Conservation (phyloP, 2,888 invertebrate genomes). For the Eupeodes luniger region DNA sequence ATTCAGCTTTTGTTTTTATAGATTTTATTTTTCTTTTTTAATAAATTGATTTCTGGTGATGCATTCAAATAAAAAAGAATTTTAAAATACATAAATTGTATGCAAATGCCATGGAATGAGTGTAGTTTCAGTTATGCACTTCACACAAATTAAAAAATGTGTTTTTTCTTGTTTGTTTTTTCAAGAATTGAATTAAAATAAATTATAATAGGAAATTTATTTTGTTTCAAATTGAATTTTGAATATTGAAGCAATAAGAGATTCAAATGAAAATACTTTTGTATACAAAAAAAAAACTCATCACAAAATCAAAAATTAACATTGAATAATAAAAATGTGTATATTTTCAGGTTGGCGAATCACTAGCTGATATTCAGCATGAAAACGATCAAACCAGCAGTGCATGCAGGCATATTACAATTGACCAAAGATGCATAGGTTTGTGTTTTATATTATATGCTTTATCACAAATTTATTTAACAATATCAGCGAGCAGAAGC, state of each 20-base stretch:
- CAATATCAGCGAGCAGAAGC: slow-evolving; percentile 78
- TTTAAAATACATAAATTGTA: background rate
- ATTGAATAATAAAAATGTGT: background rate
- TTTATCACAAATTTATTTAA: slow-evolving; percentile 76
- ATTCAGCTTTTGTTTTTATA: background rate
- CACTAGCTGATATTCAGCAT: slow-evolving; percentile 80
- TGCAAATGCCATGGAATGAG: background rate
- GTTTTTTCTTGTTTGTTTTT: background rate
- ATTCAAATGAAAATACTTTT: no score
- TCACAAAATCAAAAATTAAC: background rate
- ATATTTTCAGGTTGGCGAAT: slow-evolving; percentile 83
- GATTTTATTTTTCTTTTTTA: no score
- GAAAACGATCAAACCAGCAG: slow-evolving; percentile 82
- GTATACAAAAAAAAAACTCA: no score
- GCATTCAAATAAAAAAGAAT: background rate
- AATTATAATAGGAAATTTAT: background rate
- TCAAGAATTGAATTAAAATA: background rate
- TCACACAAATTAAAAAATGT: background rate
- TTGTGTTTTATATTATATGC: slow-evolving; percentile 82
- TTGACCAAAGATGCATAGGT: slow-evolving; percentile 84
- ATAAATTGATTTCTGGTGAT: slow-evolving; percentile 6
- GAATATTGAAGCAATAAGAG: background rate
- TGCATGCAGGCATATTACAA: slow-evolving; percentile 82
- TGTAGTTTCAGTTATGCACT: background rate
- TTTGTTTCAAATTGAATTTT: background rate